These are phyloP conservation scores for Microchrysa polita DNA, from an alignment of 2,888 invertebrate species.

Conservation along the genomic window DNA sequence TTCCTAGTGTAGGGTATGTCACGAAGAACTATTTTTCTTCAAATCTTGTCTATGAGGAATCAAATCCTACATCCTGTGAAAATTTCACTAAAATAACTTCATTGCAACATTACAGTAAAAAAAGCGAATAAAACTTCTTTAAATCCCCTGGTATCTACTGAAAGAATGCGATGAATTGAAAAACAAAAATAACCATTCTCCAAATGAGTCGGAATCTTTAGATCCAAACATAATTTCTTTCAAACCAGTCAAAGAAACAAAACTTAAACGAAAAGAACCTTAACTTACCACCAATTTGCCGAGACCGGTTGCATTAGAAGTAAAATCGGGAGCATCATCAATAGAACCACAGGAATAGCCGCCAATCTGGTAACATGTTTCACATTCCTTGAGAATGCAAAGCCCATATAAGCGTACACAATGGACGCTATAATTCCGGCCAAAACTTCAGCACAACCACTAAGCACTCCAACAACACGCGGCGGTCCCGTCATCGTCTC, in stretches of 20 bases:
- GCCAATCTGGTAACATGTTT: conserved; percentile 44
- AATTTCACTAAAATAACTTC: no score
- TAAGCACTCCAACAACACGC: conserved; percentile 4
- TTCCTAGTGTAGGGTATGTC: no score
- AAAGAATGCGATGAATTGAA: not conserved
- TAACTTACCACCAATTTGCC: conserved; percentile 43
- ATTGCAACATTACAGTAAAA: no score
- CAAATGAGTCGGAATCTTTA: conserved; percentile 20
- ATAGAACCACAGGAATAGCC: conserved; percentile 27
- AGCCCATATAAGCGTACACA: conserved; percentile 10
- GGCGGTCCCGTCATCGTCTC: conserved; percentile 37
- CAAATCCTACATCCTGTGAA: no score
- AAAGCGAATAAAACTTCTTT: no score
- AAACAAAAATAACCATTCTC: not conserved
- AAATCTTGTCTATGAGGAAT: no score
- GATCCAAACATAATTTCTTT: conserved; percentile 2
- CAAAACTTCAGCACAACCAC: conserved; percentile 3
- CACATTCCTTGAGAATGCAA: conserved; percentile 24
- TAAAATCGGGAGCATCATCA: conserved; percentile 36
- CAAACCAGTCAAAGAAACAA: conserved; percentile 22
- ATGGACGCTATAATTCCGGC: conserved; percentile 12
- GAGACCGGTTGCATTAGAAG: conserved; percentile 40
- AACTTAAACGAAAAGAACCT: not conserved
- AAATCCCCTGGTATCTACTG: no score
- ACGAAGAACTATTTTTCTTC: no score